Conservation (phyloP, 2,797 vertebrate species). For the Dallia pectoralis region DNA sequence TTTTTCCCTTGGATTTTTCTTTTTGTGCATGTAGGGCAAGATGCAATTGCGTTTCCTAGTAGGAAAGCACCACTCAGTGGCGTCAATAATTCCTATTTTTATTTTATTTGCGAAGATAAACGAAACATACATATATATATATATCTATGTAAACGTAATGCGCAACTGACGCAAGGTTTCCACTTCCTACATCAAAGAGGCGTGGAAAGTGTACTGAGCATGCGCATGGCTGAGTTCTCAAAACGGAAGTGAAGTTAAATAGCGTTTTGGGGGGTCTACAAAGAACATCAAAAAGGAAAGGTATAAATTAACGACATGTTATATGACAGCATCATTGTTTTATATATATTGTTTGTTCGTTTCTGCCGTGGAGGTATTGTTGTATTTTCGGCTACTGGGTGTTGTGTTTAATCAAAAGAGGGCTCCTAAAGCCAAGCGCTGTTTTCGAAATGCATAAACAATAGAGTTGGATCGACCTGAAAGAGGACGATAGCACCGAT, state of each 20-base stretch:
- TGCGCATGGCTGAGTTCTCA: slow-evolving; percentile 45
- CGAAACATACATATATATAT: too few species aligned
- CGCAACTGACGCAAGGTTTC: slow-evolving; percentile 24
- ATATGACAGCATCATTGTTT: accelerated
- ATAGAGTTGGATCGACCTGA: slow-evolving; percentile 44
- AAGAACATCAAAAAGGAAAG: slow-evolving; percentile 54
- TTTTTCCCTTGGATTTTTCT: too few species aligned
- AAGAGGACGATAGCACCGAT: background rate
- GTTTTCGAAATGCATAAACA: slow-evolving; percentile 64
- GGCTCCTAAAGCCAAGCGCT: slow-evolving; percentile 66
- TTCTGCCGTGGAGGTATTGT: background rate
- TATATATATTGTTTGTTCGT: accelerated
- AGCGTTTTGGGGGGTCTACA: slow-evolving; percentile 45
- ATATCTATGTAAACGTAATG: slow-evolving; percentile 3
- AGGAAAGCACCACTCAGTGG: too few species aligned
- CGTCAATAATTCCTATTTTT: too few species aligned
- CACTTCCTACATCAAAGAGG: slow-evolving; percentile 30
- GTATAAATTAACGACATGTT: slow-evolving; percentile 33
- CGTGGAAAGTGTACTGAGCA: slow-evolving; percentile 56
- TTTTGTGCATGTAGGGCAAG: too few species aligned
- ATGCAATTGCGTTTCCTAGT: too few species aligned
- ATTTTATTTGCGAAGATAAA: too few species aligned
- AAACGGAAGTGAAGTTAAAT: slow-evolving; percentile 57
- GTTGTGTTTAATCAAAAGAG: slow-evolving; percentile 39
- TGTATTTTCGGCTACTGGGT: slow-evolving; percentile 31